A percentile compares a stretch with the other conserved stretches of the same genome.
Conservation (phyloP, 2,888 invertebrate species). For the Cheilosia vernalis region DNA sequence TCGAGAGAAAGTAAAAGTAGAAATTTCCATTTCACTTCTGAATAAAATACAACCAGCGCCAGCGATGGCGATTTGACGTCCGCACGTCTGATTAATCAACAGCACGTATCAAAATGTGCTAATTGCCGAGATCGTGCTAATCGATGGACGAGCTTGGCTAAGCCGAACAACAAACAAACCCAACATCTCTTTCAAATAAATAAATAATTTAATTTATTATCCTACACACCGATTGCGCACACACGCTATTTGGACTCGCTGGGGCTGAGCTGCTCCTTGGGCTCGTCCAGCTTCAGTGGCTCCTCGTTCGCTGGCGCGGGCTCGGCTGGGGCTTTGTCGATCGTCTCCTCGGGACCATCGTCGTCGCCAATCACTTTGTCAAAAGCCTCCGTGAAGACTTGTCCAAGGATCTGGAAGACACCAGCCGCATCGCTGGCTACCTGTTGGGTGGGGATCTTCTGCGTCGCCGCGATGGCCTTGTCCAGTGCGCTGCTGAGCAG, state of each 20-base stretch:
- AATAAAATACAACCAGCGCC: slow-evolving; percentile 3
- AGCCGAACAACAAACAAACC: slow-evolving; percentile 28
- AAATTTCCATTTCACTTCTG: slow-evolving; percentile 61
- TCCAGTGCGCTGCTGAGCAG: slow-evolving; percentile 81
- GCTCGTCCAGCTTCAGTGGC: slow-evolving; percentile 31
- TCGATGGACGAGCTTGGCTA: slow-evolving; percentile 18
- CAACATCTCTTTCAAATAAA: slow-evolving; percentile 37
- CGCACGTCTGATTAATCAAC: slow-evolving; percentile 33
- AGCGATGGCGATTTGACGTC: slow-evolving; percentile 10
- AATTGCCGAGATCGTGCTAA: slow-evolving; percentile 51
- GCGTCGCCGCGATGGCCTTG: slow-evolving; percentile 79
- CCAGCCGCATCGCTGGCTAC: slow-evolving; percentile 81
- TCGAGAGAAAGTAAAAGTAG: slow-evolving; percentile 71
- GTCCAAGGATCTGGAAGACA: slow-evolving; percentile 82
- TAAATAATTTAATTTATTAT: slow-evolving; percentile 71
- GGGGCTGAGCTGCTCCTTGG: slow-evolving; percentile 48
- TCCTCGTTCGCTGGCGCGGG: slow-evolving; percentile 12
- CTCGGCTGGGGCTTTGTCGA: slow-evolving; percentile 1
- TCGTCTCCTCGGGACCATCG: slow-evolving; percentile 77
- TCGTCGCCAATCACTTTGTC: slow-evolving; percentile 80
- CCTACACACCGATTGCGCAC: slow-evolving; percentile 13
- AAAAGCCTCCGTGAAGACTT: slow-evolving; percentile 81
- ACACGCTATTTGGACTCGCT: slow-evolving; percentile 50
- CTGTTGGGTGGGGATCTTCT: slow-evolving; percentile 79
- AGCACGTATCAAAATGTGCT: slow-evolving; percentile 43